A percentile compares a stretch with the other conserved stretches of the same genome.
These are phyloP conservation scores for Uromys caudimaculatus DNA, from an alignment of 2,797 vertebrate genomes.

Conservation along the genomic window DNA sequence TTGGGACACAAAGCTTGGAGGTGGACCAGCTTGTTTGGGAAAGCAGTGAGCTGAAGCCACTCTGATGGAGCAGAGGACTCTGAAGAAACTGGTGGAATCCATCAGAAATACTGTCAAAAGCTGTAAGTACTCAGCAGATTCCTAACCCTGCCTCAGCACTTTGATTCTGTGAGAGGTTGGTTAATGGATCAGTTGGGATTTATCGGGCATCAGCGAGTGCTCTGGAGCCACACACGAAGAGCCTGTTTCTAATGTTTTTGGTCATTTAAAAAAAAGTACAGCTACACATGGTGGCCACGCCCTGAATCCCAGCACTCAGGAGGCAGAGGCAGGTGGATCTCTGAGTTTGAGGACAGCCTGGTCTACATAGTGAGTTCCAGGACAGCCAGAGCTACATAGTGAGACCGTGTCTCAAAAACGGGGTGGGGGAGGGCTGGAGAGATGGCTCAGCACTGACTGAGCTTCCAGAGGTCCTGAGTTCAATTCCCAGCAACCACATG, in stretches of 20 bases:
- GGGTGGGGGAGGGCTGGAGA: too few species aligned
- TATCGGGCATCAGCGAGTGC: background rate
- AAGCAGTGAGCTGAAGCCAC: background rate
- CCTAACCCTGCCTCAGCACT: background rate
- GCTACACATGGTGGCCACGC: background rate
- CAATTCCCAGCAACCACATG: too few species aligned
- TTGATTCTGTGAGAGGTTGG: background rate
- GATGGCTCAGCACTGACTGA: too few species aligned
- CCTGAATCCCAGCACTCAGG: background rate
- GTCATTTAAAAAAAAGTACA: constrained; percentile 25
- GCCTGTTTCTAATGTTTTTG: background rate
- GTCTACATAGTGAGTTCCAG: background rate
- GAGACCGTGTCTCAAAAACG: background rate
- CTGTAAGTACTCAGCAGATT: constrained; percentile 89
- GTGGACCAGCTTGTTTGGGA: background rate
- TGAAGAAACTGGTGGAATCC: constrained; percentile 88
- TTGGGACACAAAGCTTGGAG: background rate
- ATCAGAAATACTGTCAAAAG: constrained; percentile 89
- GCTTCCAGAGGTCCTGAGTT: too few species aligned
- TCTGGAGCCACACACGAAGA: constrained; percentile 5
- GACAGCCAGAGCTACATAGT: too few species aligned
- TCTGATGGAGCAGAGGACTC: constrained; percentile 88
- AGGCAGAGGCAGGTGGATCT: background rate
- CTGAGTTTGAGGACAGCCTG: background rate
- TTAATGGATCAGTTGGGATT: background rate